A percentile compares a stretch with the other conserved stretches of the same genome.
Evolutionary conservation across 2,888 invertebrate genomes (phyloP).

Genomic region (Agriopis marginaria): DNA sequence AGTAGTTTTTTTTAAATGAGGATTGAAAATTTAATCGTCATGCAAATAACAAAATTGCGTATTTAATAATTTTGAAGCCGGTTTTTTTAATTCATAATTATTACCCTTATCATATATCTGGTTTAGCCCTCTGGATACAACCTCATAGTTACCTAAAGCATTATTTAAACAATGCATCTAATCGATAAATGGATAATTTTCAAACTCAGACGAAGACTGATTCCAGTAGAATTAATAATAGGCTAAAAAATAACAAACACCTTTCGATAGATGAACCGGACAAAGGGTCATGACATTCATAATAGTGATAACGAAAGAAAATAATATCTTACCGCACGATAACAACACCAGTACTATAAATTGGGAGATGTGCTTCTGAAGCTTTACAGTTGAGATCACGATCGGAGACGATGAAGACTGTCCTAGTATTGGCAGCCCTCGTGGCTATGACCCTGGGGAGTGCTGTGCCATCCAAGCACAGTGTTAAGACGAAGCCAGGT

Average conservation of each 20-base stretch:
- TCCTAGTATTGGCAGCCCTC: constrained; percentile 63
- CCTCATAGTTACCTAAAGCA: too few species aligned
- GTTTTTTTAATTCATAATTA: too few species aligned
- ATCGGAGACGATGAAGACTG: constrained; percentile 65
- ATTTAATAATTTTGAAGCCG: too few species aligned
- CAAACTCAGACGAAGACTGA: not conserved
- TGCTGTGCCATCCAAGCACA: constrained; percentile 41
- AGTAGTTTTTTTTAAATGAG: too few species aligned
- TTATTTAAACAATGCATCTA: too few species aligned
- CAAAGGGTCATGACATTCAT: constrained; percentile 19
- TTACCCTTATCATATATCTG: too few species aligned
- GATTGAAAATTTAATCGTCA: too few species aligned
- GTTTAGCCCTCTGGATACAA: too few species aligned
- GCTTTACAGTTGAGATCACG: constrained; percentile 55
- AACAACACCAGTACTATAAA: constrained; percentile 22
- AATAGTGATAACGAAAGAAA: constrained; percentile 20
- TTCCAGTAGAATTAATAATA: constrained; percentile 5
- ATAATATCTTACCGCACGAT: constrained; percentile 17
- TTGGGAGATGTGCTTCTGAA: not conserved
- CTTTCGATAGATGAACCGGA: constrained; percentile 11
- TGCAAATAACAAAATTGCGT: too few species aligned
- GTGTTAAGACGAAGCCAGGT: constrained; percentile 48
- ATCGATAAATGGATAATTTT: too few species aligned
- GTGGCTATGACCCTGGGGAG: constrained; percentile 60
- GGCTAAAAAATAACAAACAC: not conserved